These are phyloP conservation scores for Pitta sordida DNA, from an alignment of 2,113 vertebrate species.

Conservation along the genomic window DNA sequence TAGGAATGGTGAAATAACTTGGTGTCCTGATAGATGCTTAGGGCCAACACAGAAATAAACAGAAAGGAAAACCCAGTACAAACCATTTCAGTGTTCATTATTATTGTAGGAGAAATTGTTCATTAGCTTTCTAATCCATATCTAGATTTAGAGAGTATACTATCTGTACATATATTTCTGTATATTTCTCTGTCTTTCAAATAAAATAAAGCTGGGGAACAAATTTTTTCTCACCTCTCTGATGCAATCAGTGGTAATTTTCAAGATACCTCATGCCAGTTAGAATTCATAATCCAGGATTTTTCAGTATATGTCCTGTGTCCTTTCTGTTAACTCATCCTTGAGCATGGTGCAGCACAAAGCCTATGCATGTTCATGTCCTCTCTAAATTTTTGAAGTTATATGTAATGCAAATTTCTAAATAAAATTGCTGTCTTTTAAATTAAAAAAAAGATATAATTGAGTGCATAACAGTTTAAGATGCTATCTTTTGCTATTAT, in stretches of 20 bases:
- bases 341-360: background rate
- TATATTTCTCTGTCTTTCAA: background rate
- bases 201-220: background rate
- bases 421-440: background rate
- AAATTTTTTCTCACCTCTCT: background rate
- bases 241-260: background rate
- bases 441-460: background rate
- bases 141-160: background rate
- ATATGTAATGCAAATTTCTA: background rate
- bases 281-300: background rate
- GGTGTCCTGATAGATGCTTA: constrained; percentile 37
- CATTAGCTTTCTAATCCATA: background rate
- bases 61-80: constrained; percentile 23
- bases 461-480: background rate
- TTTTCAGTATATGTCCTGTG: background rate
- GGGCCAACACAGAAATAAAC: constrained; percentile 23
- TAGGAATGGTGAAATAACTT: constrained; percentile 46
- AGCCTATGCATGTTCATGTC: background rate
- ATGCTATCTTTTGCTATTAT: background rate
- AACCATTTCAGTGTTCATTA: background rate
- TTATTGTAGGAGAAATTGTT: background rate
- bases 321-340: background rate
- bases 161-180: background rate
- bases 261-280: background rate
- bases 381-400: background rate